These are phyloP conservation scores for Cheilosia scutellata DNA, from an alignment of 2,888 invertebrate genomes.

Conservation along the genomic window DNA sequence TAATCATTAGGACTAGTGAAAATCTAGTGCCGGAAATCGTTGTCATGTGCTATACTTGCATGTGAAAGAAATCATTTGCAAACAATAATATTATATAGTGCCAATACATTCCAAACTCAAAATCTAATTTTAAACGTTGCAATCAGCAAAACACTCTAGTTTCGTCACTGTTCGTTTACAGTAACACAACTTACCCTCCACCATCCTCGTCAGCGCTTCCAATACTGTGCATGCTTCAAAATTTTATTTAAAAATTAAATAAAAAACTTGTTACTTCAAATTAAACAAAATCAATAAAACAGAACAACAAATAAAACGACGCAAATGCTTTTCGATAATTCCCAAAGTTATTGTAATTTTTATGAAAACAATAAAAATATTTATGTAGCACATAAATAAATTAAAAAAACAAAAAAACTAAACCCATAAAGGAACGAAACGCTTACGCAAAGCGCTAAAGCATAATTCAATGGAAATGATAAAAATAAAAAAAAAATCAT, in stretches of 20 bases:
- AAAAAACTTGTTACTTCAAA: conserved; percentile 71
- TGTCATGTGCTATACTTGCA: background rate
- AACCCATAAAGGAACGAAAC: conserved; percentile 22
- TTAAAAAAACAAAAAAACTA: background rate
- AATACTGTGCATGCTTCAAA: conserved; percentile 85
- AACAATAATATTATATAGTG: conserved; percentile 46
- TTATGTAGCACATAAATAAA: conserved; percentile 29
- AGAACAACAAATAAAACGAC: conserved; percentile 80
- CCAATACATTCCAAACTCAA: conserved; percentile 42
- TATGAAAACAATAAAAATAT: conserved; percentile 14
- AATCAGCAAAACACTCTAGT: conserved; percentile 57
- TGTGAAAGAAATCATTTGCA: conserved; percentile 30
- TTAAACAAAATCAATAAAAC: conserved; percentile 62
- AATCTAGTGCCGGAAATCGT: background rate
- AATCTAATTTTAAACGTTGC: conserved; percentile 27
- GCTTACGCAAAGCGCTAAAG: conserved; percentile 58
- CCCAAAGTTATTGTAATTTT: conserved; percentile 20
- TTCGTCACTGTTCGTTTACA: conserved; percentile 46
- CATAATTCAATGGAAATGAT: conserved; percentile 35
- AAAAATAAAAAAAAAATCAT: conserved; percentile 30
- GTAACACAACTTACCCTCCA: conserved; percentile 84
- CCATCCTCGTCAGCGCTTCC: conserved; percentile 85
- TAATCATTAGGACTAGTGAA: background rate
- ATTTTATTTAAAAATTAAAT: conserved; percentile 77
- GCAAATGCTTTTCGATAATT: conserved; percentile 39